A percentile compares a stretch with the other conserved stretches of the same genome.
Conservation (phyloP, 1,140 invertebrate genomes). For the Drosophila yakuba region DNA sequence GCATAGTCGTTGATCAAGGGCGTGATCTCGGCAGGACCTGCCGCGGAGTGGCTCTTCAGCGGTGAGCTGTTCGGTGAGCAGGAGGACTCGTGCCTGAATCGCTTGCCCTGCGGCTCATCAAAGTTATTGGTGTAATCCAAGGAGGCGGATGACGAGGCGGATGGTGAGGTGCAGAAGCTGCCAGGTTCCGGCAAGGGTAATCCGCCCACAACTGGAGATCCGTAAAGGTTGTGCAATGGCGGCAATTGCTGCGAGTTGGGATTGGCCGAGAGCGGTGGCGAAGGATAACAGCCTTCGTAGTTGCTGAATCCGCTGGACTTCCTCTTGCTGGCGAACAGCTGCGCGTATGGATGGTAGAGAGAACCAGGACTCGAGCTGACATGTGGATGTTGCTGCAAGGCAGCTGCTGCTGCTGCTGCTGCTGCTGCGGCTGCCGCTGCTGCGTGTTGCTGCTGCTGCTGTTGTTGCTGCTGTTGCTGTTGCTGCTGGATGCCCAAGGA, state of each 20-base stretch:
- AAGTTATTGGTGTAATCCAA: constrained; percentile 54
- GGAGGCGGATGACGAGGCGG: constrained; percentile 71
- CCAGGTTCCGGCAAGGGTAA: constrained; percentile 58
- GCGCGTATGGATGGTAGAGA: constrained; percentile 75
- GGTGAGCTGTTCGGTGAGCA: constrained; percentile 80
- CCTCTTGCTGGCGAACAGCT: constrained; percentile 66
- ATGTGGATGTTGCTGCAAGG: constrained; percentile 55
- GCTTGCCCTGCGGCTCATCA: constrained; percentile 67
- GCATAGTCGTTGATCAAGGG: constrained; percentile 85
- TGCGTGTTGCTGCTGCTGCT: constrained; percentile 79
- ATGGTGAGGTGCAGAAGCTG: constrained; percentile 76
- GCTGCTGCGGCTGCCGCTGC: constrained; percentile 71
- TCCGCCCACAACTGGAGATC: constrained; percentile 18
- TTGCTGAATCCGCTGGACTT: constrained; percentile 58
- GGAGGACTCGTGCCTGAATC: constrained; percentile 74
- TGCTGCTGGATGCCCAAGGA: constrained; percentile 87
- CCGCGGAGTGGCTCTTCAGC: constrained; percentile 85
- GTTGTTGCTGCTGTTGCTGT: constrained; percentile 83
- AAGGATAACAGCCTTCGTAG: constrained; percentile 79
- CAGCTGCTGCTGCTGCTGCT: constrained; percentile 21
- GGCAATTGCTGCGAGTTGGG: constrained; percentile 49
- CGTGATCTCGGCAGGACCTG: constrained; percentile 86
- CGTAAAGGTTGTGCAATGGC: constrained; percentile 47
- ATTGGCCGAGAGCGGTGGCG: constrained; percentile 80
- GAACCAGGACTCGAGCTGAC: constrained; percentile 42